Percentiles rank a stretch among this genome's conserved stretches.
These are phyloP conservation scores for Drosophila anomalata DNA, from an alignment of 2,888 invertebrate genomes.

Conservation along the genomic window DNA sequence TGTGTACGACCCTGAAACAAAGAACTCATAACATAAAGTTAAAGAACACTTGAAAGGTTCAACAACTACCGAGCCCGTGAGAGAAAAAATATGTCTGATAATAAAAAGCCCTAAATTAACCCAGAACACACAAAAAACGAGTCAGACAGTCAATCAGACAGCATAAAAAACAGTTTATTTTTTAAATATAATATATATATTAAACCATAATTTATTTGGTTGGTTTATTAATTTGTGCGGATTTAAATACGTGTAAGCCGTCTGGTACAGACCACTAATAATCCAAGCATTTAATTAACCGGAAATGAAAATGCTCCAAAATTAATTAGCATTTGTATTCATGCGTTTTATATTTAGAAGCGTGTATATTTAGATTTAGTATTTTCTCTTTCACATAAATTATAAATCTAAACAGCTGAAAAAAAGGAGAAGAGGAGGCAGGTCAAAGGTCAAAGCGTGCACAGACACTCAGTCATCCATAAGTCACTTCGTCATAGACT, in stretches of 20 bases:
- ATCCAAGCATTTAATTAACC: conserved; percentile 19
- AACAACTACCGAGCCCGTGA: too few species aligned
- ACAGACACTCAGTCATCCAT: conserved; percentile 21
- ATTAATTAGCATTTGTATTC: conserved; percentile 24
- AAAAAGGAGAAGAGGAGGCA: neutral
- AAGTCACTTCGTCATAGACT: conserved; percentile 30
- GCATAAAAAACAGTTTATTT: too few species aligned
- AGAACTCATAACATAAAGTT: conserved; percentile 3
- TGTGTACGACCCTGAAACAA: conserved; percentile 15
- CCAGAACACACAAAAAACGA: neutral
- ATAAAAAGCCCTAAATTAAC: neutral
- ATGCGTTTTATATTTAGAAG: neutral
- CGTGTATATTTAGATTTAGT: neutral
- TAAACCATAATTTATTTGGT: conserved; percentile 3
- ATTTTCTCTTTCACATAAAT: too few species aligned
- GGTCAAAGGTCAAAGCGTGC: conserved; percentile 36
- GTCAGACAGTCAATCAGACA: neutral
- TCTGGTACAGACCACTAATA: neutral
- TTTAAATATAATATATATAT: too few species aligned
- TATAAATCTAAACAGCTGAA: neutral
- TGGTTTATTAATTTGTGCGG: conserved; percentile 4
- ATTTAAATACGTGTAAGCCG: conserved; percentile 15
- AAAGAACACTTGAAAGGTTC: neutral
- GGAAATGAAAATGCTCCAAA: conserved; percentile 22
- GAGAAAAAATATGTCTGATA: neutral